Evolutionary conservation across 1,140 invertebrate genomes (phyloP), one percentile per base, ranked within the genome.

Genomic region (Drosophila nebulosa): DNA sequence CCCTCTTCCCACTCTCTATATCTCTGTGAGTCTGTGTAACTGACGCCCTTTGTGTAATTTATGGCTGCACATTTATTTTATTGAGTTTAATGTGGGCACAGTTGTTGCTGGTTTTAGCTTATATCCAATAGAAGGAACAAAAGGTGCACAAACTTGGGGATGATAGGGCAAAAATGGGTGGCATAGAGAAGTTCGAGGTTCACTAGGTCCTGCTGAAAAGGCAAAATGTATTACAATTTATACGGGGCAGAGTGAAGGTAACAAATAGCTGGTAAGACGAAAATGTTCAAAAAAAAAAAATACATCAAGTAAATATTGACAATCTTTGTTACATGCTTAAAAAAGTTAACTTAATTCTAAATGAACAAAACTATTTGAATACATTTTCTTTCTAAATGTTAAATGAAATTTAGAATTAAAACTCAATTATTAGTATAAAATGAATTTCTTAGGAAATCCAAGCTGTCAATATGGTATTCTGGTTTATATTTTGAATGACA

Each of bases 51-150:
- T 79, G 56, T 69, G 63, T 81, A 74, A 84, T 84, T 84, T 84
- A 84, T 84, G 79, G 72, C 68, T 76, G 79, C 72, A 83, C 79
- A 84, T 84, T 84, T 84, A 79, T 84, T 84, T 84, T 84, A 84
- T 84, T 84, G 75, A 83, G 79, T 84, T 84, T 84, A 84, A 84
- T 83, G 79, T 74, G 79, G 74, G 70, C 79, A 67, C 79, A 81
- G 79, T 83, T 83, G 62, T 74, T 70, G 56, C 63, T 57, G 53
- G 62, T 62, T 32, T 32, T 30, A n/a, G n/a, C 46, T 9, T 24
- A 46, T 53, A 52, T 69, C 27, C 7, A 32, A n/a, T n/a, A 35
- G 7, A 12, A 0, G 9, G 21, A 21, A 46, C 18, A 18, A 67
- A 71, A 81, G 78, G 74, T 78, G 65, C 22, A 77, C 73, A 65